Base-by-base conservation (phyloP, 2,113 vertebrate species). In the Bambusicola thoracicus region DNA sequence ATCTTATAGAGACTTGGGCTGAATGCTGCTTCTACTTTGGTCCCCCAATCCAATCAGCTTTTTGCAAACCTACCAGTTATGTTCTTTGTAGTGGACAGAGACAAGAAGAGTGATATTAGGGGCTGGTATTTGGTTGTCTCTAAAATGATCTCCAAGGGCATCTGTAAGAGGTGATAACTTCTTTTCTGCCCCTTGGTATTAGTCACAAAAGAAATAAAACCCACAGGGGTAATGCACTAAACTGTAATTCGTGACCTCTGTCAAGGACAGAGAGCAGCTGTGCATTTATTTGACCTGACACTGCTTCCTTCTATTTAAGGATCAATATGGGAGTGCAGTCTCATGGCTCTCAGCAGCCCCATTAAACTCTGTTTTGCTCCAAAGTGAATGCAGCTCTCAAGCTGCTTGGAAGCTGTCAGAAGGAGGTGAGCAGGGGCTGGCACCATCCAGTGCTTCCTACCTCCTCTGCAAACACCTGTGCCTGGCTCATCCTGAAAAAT, bases 181-280 rank as follows among this genome's bases (percentile, higher is more conserved):
- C 8, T 48, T 5, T 6, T 53, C 65, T 80, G 5, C 4, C 11
- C 12, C n/a, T 62, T 53, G 51, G 24, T 46, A 29, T 44, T 69
- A 34, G 8, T 7, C 48, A 10, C 6, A 20, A 21, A 13, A 46
- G 56, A 40, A 56, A 13, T 10, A 41, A 55, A 55, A 62, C 5
- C 3, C 34, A 30, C 29, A 36, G 24, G n/a, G 38, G 13, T n/a
- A 53, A 25, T 22, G 13, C 14, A 22, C 34, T 13, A 34, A 38
- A 16, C 55, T 76, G 27, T 56, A 2, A 27, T 25, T n/a, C 0
- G 0, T 40, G 66, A 36, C 5, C 12, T 43, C 21, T 34, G 24
- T 19, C 21, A 36, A 75, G 22, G 48, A 70, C 69, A 70, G 55
- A 51, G 49, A 46, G 8, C 3, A 32, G 2, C 20, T 85, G 8